phyloP scores from a whole-genome alignment of 2,797 vertebrate genomes.

The Chaetophractus vellerosus region DNA sequence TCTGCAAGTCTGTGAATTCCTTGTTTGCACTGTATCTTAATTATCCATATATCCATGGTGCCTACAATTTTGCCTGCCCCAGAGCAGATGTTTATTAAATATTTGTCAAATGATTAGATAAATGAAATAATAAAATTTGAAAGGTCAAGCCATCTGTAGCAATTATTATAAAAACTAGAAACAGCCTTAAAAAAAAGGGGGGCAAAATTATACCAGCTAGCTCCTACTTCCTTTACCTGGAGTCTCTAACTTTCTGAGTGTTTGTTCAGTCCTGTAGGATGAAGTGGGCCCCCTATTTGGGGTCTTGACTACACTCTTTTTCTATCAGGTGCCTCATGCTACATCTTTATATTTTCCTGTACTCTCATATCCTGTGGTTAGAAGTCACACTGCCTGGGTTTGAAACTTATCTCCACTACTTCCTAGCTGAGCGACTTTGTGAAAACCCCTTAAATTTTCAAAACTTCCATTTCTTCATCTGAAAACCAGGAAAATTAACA shows the following conservation, averaged over 20 bases:
- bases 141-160: neutral
- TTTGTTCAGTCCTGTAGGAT: neutral
- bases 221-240: neutral
- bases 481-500: neutral
- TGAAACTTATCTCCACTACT: too few relatives aligned
- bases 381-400: neutral
- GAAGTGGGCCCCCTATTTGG: neutral
- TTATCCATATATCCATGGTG: neutral
- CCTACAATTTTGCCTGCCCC: neutral
- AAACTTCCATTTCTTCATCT: neutral
- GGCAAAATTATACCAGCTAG: neutral
- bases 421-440: neutral
- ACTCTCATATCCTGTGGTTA: neutral
- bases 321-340: neutral
- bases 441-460: neutral
- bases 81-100: neutral
- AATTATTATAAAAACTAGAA: conserved; percentile 39
- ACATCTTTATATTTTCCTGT: neutral
- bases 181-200: neutral
- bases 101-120: conserved; percentile 1
- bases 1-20: neutral
- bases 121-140: conserved; percentile 49
- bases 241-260: neutral
- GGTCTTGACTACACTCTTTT: neutral
- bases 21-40: neutral